Base-by-base conservation (phyloP, 2,888 invertebrate genomes). In the Epistrophella euchroma region DNA sequence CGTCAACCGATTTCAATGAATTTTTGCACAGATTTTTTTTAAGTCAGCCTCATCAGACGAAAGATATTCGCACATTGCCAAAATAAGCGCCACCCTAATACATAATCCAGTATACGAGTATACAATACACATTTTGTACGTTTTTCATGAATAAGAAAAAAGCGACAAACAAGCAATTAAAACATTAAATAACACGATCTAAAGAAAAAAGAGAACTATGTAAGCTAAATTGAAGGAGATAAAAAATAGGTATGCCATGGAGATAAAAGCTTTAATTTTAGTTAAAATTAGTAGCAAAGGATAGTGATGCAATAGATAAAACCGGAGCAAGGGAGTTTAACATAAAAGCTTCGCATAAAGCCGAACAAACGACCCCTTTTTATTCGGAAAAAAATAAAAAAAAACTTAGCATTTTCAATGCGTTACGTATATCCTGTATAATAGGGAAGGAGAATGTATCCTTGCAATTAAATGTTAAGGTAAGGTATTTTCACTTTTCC, bases 231-330 rank as follows among this genome's bases (percentile, higher is more conserved):
- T 62, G 47, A 70, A 62, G 35, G 52, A 52, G 52, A 4, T 15
- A 25, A 62, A 68, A 85, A 85, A 60, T 81, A 85, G 81, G 68
- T 81, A 73, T 85, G 81, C 75, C 80, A 84, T 64, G 66, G 56
- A 80, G 83, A 79, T 84, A 84, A 81, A 80, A 80, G 76, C 81
- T 80, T 85, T 86, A 86, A 86, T 86, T 86, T 86, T 81, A 77
- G 77, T 70, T 81, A 76, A 86, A 86, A 86, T 81, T 81, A 76
- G 85, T 85, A 81, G 66, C 50, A 72, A 60, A 37, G 35, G 47
- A 62, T n/a, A n/a, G n/a, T n/a, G n/a, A 45, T 56, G 17, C n/a
- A 50, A 68, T 50, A 40, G 70, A 82, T 71, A 70, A 50, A 55
- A 75, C 19, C 60, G 22, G 17, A 56, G 43, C 52, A 78, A 68